Evolutionary conservation across 2,888 invertebrate species (phyloP).

Genomic region (Euclidia mi): DNA sequence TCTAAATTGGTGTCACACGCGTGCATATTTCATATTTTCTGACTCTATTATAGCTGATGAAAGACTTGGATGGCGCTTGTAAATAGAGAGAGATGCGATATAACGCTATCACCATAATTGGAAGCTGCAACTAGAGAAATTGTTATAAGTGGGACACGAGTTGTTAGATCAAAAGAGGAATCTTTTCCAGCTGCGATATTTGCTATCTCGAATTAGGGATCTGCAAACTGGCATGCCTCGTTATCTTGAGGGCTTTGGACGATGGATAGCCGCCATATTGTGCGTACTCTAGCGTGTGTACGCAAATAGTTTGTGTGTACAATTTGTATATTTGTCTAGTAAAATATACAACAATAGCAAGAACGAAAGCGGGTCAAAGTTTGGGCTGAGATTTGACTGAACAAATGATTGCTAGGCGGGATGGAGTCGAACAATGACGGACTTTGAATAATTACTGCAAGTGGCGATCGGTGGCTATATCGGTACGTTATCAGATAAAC

Average conservation of each 20-base stretch:
- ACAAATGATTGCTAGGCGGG: constrained; percentile 57
- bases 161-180: constrained; percentile 32
- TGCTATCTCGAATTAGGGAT: constrained; percentile 49
- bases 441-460: constrained; percentile 68
- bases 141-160: constrained; percentile 11
- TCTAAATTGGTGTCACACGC: constrained; percentile 4
- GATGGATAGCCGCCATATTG: constrained; percentile 25
- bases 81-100: constrained; percentile 4
- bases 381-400: constrained; percentile 49
- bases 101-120: constrained; percentile 2
- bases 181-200: constrained; percentile 36
- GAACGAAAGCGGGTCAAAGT: constrained; percentile 49
- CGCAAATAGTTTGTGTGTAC: constrained; percentile 8
- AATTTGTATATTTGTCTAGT: constrained; percentile 30
- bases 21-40: constrained; percentile 10
- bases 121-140: constrained; percentile 23
- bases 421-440: constrained; percentile 61
- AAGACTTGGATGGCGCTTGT: constrained; percentile 25
- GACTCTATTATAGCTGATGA: constrained; percentile 8
- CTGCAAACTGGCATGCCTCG: constrained; percentile 33
- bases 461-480: constrained; percentile 46
- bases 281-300: constrained; percentile 9
- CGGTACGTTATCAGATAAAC: constrained; percentile 53
- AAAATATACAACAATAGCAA: constrained; percentile 50
- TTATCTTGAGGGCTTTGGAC: constrained; percentile 29